Evolutionary conservation across 2,797 vertebrate genomes (phyloP), one percentile per base, ranked within the genome.

Genomic region (Taeniopygia guttata): DNA sequence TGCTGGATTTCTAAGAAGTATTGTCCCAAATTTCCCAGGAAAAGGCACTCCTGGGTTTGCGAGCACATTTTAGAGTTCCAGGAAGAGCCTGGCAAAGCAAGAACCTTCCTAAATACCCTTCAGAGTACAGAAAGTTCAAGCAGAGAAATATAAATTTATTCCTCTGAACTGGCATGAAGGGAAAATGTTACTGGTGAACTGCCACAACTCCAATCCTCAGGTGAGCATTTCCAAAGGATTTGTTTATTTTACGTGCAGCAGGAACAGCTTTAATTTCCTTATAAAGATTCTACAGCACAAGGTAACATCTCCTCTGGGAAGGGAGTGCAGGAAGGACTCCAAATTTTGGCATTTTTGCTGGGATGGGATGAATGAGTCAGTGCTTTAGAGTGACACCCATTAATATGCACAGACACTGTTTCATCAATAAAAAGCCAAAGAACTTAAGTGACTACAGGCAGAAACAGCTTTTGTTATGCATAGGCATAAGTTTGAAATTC

Each of bases 231-330:
- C 32, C 2, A 3, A 74, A 43, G 54, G 73, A 6, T 42, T 66
- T 94, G 85, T 93, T 95, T 80, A 30, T 79, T 93, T 78, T 54
- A 32, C 34, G 4, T 22, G 42, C 3, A 3, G 82, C 76, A 75
- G 52, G 73, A 96, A 69, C 85, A 51, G 76, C 83, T 94, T 94
- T 96, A 89, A 92, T 94, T 94, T 73, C 92, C 89, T 88, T 74
- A 83, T 93, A 91, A 90, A 91, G 94, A 94, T 88, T 94, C 95
- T 55, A 7, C 56, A 75, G 74, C 70, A 89, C 84, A 79, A 79
- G 52, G 91, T 23, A 92, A 73, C 48, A 17, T 62, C 62, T 96
- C 94, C 87, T 80, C 36, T 20, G 95, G 93, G 93, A 86, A 75
- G 63, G 0, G 7, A 83, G 76, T 0, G 46, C 58, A 66, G 87